A percentile compares a stretch with the other conserved stretches of the same genome.
Conservation (phyloP, 2,113 vertebrate genomes). For the Dicrurus megarhynchus region DNA sequence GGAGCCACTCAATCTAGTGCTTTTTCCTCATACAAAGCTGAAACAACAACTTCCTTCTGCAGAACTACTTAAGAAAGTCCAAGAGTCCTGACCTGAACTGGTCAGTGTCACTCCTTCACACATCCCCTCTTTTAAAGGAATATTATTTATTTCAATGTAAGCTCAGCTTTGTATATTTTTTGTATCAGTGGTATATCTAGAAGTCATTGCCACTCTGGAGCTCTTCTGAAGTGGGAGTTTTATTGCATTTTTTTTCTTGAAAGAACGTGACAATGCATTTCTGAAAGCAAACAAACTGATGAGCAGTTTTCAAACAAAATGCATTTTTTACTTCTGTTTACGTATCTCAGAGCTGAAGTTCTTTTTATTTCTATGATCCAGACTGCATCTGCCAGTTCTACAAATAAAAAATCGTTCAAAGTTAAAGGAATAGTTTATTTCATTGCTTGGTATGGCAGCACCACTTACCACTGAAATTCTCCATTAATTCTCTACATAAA, state of each 20-base stretch:
- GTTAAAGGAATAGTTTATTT: neutral
- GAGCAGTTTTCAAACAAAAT: neutral
- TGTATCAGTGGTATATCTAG: neutral
- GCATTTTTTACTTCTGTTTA: neutral
- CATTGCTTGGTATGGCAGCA: neutral
- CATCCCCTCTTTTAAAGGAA: neutral
- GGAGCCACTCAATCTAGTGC: slow-evolving; percentile 19
- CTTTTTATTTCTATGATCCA: neutral
- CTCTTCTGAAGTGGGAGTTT: neutral
- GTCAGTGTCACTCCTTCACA: neutral
- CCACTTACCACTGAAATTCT: neutral
- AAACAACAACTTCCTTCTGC: slow-evolving; percentile 55
- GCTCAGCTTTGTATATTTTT: neutral
- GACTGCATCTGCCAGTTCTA: neutral
- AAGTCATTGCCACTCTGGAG: neutral
- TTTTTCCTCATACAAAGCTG: slow-evolving; percentile 24
- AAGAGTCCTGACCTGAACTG: slow-evolving; percentile 1
- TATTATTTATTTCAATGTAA: neutral
- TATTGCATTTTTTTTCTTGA: neutral
- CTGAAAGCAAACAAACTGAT: neutral
- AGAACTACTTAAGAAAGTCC: slow-evolving; percentile 39
- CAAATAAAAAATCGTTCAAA: neutral
- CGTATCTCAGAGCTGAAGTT: neutral
- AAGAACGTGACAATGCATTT: neutral
- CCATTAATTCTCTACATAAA: neutral